Percentiles rank a stretch among this genome's conserved stretches.
phyloP scores from a whole-genome alignment of 2,113 vertebrate genomes.

The Burhinus oedicnemus region DNA sequence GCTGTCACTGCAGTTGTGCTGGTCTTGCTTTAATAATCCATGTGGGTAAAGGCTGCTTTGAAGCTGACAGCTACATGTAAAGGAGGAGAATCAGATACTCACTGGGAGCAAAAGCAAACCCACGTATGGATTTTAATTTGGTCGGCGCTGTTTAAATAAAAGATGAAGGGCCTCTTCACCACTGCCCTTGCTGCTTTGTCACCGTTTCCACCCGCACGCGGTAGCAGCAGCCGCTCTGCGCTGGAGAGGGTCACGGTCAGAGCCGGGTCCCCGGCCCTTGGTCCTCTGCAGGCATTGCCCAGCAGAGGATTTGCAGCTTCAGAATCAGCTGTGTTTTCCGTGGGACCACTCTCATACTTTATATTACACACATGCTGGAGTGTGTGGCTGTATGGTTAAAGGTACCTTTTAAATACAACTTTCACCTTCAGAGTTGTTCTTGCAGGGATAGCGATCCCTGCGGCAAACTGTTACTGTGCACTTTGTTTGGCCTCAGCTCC shows the following conservation, averaged over 20 bases:
- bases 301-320: not conserved
- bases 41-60: not conserved
- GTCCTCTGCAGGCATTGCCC: not conserved
- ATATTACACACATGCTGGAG: not conserved
- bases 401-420: not conserved
- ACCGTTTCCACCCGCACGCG: fast-evolving
- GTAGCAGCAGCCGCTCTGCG: not conserved
- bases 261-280: not conserved
- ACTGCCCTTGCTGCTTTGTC: not conserved
- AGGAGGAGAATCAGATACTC: not conserved
- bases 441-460: not conserved
- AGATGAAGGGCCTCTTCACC: not conserved
- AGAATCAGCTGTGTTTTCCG: not conserved
- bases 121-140: not conserved
- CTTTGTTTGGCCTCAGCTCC: not conserved
- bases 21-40: not conserved
- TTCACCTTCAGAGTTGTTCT: not conserved
- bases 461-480: fast-evolving
- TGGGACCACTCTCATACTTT: not conserved
- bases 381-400: too few species aligned
- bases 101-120: not conserved
- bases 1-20: not conserved
- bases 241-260: not conserved
- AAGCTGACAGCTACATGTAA: not conserved
- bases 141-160: not conserved